Base-by-base conservation (phyloP, 2,113 vertebrate genomes). In the Danio rerio region DNA sequence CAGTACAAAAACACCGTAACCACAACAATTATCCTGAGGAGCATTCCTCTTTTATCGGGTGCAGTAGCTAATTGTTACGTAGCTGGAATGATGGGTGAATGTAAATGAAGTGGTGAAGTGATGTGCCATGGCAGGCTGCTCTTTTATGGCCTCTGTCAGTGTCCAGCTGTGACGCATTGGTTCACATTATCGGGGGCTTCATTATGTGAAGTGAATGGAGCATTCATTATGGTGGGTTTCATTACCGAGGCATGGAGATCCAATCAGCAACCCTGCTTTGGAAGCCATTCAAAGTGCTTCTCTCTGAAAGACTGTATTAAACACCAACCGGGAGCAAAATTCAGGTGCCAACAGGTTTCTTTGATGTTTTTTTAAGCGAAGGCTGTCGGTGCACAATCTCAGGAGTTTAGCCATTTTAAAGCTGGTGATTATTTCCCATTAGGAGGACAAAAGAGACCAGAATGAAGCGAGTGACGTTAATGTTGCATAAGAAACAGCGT, bases 61-160 rank as follows among this genome's bases (percentile, higher is more conserved):
- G 52, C 62, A 20, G 65, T 65, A 76, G 81, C 82, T 86, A 86
- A 87, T 83, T 81, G 80, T 68, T 62, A 75, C 56, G 58, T 84
- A 82, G 81, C 85, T n/a, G 85, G 85, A 83, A 81, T 83, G 89
- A 90, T 89, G 73, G 89, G 61, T 70, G 90, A 90, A 89, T 87
- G 87, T 86, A 89, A 86, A 89, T 88, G 87, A 90, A 71, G 78
- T 73, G 73, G 71, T n/a, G 42, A 78, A 52, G 78, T 69, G 83
- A 83, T 85, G 59, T 62, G 53, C 76, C 43, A 56, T 78, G 75
- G 56, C 40, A 81, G 71, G 52, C 58, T 20, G 65, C 58, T 78
- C 65, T 83, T 85, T 88, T 81, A 85, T 80, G 62, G 81, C 69
- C 16, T 31, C 40, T 72, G 69, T 59, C 69, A 52, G 52, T 72